A percentile compares a stretch with the other conserved stretches of the same genome.
Evolutionary conservation across 1,140 invertebrate species (phyloP).

Genomic region (Drosophila kohkoa): DNA sequence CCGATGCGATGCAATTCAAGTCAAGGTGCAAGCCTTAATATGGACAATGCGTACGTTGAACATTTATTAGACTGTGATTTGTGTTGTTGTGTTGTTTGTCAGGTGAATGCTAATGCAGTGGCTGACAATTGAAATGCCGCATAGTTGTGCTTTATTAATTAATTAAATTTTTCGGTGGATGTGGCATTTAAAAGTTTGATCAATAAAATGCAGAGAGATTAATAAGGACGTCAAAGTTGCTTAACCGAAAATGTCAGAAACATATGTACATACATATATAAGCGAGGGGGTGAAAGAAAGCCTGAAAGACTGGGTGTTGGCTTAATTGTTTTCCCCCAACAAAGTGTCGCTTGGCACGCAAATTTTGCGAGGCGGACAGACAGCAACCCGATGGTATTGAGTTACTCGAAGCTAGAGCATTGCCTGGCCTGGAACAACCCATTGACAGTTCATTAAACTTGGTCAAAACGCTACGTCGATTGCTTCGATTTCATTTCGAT

Average conservation of each 20-base stretch:
- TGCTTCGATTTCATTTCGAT: conserved; percentile 64
- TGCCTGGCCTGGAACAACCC: neutral
- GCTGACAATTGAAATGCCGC: conserved; percentile 41
- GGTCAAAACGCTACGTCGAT: conserved; percentile 21
- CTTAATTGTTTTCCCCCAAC: conserved; percentile 58
- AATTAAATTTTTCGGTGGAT: conserved; percentile 53
- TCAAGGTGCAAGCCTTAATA: conserved; percentile 55
- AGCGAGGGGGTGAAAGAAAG: conserved; percentile 4
- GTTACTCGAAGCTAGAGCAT: conserved; percentile 24
- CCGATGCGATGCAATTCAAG: neutral
- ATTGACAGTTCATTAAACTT: conserved; percentile 75
- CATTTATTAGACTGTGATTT: conserved; percentile 47
- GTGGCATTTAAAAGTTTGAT: conserved; percentile 75
- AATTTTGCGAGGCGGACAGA: conserved; percentile 38
- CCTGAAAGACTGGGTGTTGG: conserved; percentile 52
- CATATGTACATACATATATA: neutral
- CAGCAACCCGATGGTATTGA: conserved; percentile 3
- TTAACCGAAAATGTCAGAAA: conserved; percentile 15
- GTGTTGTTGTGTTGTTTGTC: conserved; percentile 13
- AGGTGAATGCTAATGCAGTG: conserved; percentile 37
- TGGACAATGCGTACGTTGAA: conserved; percentile 34
- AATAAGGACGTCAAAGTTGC: conserved; percentile 52
- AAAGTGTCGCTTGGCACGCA: conserved; percentile 77
- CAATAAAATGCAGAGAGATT: conserved; percentile 68
- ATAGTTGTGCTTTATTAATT: conserved; percentile 65